Conservation (phyloP, 2,888 invertebrate genomes). For the Chrysolina oricalcia region DNA sequence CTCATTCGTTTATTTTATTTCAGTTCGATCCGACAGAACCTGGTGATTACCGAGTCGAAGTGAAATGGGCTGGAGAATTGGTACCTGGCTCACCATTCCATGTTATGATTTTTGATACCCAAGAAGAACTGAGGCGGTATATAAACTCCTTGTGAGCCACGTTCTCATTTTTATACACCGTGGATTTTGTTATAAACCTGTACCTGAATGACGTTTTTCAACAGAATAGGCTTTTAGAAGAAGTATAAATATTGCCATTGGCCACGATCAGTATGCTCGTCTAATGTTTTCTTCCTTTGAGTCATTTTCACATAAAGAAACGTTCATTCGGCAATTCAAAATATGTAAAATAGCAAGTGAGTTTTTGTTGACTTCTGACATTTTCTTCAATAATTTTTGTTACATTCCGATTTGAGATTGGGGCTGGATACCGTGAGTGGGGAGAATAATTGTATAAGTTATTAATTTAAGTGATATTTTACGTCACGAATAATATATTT, state of each 20-base stretch:
- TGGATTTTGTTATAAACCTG: neutral
- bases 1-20: conserved; percentile 44
- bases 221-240: neutral
- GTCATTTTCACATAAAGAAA: neutral
- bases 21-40: conserved; percentile 98
- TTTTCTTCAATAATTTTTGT: neutral
- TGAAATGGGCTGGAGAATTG: conserved; percentile 97
- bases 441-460: conserved; percentile 5
- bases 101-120: conserved; percentile 99
- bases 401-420: neutral
- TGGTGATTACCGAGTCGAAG: conserved; percentile 98
- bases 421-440: neutral
- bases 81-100: conserved; percentile 99
- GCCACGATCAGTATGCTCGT: neutral
- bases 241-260: neutral
- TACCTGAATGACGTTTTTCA: neutral
- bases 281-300: neutral
- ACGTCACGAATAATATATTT: conserved; percentile 39
- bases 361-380: neutral
- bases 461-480: conserved; percentile 14
- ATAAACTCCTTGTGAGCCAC: conserved; percentile 69
- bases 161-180: neutral
- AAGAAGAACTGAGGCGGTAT: conserved; percentile 90
- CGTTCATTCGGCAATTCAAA: too few species aligned
- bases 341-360: neutral